These are phyloP conservation scores for Saturnia japonica DNA, from an alignment of 2,888 invertebrate species.

Conservation along the genomic window DNA sequence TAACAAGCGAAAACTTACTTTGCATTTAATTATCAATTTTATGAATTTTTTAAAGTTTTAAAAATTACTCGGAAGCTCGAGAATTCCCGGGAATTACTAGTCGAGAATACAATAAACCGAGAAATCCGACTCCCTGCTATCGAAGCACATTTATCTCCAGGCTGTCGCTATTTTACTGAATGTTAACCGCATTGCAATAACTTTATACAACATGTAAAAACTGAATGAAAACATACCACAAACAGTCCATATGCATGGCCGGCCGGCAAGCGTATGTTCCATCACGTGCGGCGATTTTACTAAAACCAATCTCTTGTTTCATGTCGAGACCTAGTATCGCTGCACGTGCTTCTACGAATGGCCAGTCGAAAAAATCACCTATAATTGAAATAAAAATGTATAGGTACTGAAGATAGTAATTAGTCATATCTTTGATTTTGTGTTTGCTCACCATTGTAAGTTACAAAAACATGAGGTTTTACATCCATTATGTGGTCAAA, in stretches of 20 bases:
- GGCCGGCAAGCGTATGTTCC: slow-evolving; percentile 94
- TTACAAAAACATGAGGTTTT: slow-evolving; percentile 93
- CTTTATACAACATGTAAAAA: neutral
- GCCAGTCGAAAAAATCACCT: slow-evolving; percentile 98
- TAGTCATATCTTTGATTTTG: neutral
- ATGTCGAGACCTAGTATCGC: slow-evolving; percentile 93
- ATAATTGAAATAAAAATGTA: slow-evolving; percentile 21
- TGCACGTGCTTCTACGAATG: slow-evolving; percentile 97
- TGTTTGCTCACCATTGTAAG: slow-evolving; percentile 86
- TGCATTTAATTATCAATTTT: too few relatives aligned
- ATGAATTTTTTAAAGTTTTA: too few relatives aligned
- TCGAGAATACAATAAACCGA: too few relatives aligned
- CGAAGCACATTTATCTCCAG: neutral
- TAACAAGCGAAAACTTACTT: too few relatives aligned
- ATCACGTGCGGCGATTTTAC: slow-evolving; percentile 87
- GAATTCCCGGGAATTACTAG: too few relatives aligned
- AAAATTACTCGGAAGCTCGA: too few relatives aligned
- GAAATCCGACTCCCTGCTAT: too few relatives aligned
- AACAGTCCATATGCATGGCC: slow-evolving; percentile 97
- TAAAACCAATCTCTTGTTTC: slow-evolving; percentile 96
- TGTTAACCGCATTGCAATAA: neutral
- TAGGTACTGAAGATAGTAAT: neutral
- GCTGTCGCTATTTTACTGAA: neutral
- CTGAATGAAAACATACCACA: slow-evolving; percentile 79
- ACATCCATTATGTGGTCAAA: slow-evolving; percentile 98